phyloP scores from a whole-genome alignment of 2,113 vertebrate species.

The Scatophagus argus region DNA sequence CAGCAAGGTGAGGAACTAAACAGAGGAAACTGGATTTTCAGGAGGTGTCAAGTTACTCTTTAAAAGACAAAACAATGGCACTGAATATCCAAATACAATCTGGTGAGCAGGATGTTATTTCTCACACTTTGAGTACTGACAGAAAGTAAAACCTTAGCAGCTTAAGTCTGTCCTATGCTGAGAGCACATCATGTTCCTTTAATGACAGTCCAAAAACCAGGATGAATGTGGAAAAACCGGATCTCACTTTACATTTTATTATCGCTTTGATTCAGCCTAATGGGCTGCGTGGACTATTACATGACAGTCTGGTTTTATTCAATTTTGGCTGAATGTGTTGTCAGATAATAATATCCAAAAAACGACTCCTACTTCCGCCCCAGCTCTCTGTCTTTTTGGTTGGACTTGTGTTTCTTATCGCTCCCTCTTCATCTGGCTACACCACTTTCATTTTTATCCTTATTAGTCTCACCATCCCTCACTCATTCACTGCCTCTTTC shows the following conservation, averaged over 20 bases:
- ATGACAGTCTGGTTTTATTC: background rate
- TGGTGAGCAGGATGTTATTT: no score
- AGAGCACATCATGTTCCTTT: background rate
- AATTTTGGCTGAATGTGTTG: background rate
- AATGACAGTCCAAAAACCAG: background rate
- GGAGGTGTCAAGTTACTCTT: no score
- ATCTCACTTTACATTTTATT: background rate
- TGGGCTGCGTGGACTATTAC: background rate
- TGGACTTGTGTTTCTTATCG: background rate
- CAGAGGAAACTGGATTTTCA: no score
- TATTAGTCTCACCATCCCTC: conserved; percentile 36
- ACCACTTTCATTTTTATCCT: conserved; percentile 19
- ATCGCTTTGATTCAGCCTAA: background rate
- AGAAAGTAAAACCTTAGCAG: no score
- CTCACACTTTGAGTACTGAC: no score
- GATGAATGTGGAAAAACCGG: background rate
- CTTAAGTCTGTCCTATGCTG: background rate
- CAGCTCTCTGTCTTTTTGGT: background rate
- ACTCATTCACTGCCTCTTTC: conserved; percentile 43
- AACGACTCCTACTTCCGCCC: background rate
- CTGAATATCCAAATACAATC: no score
- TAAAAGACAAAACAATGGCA: no score
- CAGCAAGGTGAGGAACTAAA: no score
- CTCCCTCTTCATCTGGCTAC: conserved; percentile 1
- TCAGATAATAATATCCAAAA: conserved; percentile 3